A percentile compares a stretch with the other conserved stretches of the same genome.
Conservation (phyloP, 2,888 invertebrate species). For the Cantharis rustica region DNA sequence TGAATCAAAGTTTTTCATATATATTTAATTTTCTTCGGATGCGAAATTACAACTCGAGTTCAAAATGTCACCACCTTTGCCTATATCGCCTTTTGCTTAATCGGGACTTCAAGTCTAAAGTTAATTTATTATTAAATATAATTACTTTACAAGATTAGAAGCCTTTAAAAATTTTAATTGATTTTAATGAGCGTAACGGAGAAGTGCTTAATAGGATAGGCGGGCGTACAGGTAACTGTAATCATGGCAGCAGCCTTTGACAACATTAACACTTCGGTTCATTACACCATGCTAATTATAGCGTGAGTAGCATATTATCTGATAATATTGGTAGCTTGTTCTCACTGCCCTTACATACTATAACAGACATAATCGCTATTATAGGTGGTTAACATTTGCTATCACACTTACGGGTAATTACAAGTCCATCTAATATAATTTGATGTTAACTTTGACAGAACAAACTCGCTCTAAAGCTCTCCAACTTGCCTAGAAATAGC, state of each 20-base stretch:
- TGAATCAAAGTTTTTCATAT: not conserved
- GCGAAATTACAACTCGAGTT: not conserved
- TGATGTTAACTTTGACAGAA: not conserved
- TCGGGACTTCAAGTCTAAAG: not conserved
- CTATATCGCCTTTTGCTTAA: not conserved
- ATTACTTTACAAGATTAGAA: not conserved
- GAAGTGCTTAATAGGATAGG: slow-evolving; percentile 17
- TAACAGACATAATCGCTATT: not conserved
- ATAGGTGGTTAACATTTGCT: not conserved
- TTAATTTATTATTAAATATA: not conserved
- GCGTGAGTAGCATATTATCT: slow-evolving; percentile 25
- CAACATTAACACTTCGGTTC: slow-evolving; percentile 24
- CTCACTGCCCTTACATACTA: slow-evolving; percentile 12
- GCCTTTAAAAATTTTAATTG: not conserved
- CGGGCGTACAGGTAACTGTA: slow-evolving; percentile 20
- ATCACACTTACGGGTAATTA: not conserved
- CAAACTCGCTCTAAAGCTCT: not conserved
- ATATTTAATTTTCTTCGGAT: not conserved
- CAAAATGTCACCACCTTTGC: not conserved
- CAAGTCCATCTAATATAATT: not conserved
- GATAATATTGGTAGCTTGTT: slow-evolving; percentile 11
- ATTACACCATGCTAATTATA: slow-evolving; percentile 26
- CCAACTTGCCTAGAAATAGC: not conserved
- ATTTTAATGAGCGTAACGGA: not conserved
- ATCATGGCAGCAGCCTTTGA: slow-evolving; percentile 26